Base-by-base conservation (phyloP, 2,888 invertebrate genomes). In the Diadegma fenestrale region DNA sequence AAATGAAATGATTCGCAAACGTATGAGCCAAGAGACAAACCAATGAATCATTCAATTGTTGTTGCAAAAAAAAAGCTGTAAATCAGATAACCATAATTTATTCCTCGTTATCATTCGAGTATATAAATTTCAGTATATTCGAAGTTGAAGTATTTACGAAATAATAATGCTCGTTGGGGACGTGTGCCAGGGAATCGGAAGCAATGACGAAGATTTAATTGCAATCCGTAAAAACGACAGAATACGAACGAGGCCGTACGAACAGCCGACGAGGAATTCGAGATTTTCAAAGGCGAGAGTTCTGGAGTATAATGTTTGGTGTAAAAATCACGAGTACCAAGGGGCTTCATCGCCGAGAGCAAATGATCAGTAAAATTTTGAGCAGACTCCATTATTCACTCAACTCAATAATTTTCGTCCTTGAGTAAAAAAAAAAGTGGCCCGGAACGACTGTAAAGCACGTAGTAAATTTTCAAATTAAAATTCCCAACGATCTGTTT, bases 401-500 rank as follows among this genome's bases (percentile, higher is more conserved):
- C 58, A 26, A 14, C 26, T 58, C 26, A 58, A 26, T 26, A 0
- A 58, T 58, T 58, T 58, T 58, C 12, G 58, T 58, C 26, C 10
- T 12, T 22, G 54, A 54, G 22, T 12, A 12, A 22, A 12, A 54
- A 54, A 54, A 22, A 54, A 22, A 2, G 2, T 54, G 14, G 3
- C 54, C 10, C 54, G 22, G 22, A 54, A 22, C 22, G 22, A 22
- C 10, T 26, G 2, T 54, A 12, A 10, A 54, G 0, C 22, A 54
- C 22, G 54, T 26, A 26, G 14, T 58, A 26, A 58, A 58, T 14
- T 26, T 58, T 58, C 14, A 26, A 58, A 58, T 58, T 14, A 26
- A 58, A 26, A 58, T 58, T 26, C 26, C 58, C 58, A 26, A 26
- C 58, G 26, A 37, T 66, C 64, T 68, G 17, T 68, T 45, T 43